phyloP scores from a whole-genome alignment of 1,140 invertebrate species.

The Polypedilum pembai region DNA sequence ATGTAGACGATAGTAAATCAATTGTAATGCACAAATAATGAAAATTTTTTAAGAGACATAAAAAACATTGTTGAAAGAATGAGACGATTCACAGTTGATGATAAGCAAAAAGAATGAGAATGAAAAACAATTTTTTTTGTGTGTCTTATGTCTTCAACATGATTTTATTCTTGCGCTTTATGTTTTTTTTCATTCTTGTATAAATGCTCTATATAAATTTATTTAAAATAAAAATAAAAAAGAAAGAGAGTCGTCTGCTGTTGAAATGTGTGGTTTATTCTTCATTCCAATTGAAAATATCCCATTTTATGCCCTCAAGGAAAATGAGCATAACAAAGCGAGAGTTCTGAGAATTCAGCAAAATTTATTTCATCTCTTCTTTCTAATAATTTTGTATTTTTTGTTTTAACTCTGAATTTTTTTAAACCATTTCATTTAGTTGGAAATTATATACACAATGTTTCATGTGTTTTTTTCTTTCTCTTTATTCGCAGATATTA shows the following conservation, averaged over 20 bases:
- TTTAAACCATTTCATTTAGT: background rate
- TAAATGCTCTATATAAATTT: background rate
- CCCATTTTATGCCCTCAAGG: background rate
- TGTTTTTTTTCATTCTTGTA: background rate
- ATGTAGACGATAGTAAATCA: too few species aligned
- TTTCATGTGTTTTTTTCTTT: background rate
- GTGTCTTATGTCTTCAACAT: background rate
- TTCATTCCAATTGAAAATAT: background rate
- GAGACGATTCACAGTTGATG: background rate
- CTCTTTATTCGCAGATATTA: constrained; percentile 12
- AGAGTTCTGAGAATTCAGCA: constrained; percentile 1
- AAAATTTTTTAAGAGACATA: too few species aligned
- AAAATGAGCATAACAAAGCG: constrained; percentile 10
- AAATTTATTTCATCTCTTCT: constrained; percentile 3
- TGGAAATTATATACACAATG: too few species aligned
- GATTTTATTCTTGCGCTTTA: background rate
- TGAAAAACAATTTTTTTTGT: background rate
- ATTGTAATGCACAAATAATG: too few species aligned
- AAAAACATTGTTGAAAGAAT: background rate
- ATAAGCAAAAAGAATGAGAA: background rate
- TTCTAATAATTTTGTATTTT: background rate
- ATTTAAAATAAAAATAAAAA: background rate
- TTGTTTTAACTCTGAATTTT: background rate
- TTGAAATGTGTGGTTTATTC: constrained; percentile 24
- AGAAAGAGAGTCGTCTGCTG: background rate